Evolutionary conservation across 2,888 invertebrate genomes (phyloP).

Genomic region (Heliconius ethilla): DNA sequence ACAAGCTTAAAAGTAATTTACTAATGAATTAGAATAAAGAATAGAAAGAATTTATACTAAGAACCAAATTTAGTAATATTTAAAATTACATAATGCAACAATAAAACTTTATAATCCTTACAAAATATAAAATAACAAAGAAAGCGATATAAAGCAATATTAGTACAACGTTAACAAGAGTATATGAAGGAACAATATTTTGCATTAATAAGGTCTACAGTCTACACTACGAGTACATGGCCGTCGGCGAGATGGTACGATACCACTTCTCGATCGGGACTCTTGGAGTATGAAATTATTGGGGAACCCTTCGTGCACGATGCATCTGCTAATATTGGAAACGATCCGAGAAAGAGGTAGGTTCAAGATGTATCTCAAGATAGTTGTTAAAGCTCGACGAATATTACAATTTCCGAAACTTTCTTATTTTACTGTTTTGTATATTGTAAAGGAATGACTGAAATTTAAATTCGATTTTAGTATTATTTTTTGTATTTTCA

Average conservation of each 20-base stretch:
- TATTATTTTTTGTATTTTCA: not conserved
- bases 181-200: conserved; percentile 69
- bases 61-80: not conserved
- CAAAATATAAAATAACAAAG: conserved; percentile 31
- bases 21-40: no score
- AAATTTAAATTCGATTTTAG: not conserved
- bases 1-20: not conserved
- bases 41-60: not conserved
- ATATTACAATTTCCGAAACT: conserved; percentile 21
- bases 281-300: conserved; percentile 78
- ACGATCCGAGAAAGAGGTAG: conserved; percentile 68
- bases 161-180: conserved; percentile 76
- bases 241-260: conserved; percentile 74
- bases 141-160: conserved; percentile 62
- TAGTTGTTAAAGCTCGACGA: conserved; percentile 55
- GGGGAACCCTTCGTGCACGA: conserved; percentile 78
- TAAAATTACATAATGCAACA: not conserved
- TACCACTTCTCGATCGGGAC: conserved; percentile 67
- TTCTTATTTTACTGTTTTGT: not conserved
- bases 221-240: conserved; percentile 50
- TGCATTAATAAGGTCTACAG: conserved; percentile 75
- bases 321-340: conserved; percentile 75
- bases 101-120: not conserved
- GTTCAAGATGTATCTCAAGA: conserved; percentile 74
- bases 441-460: not conserved